A percentile compares a stretch with the other conserved stretches of the same genome.
phyloP scores from a whole-genome alignment of 2,797 vertebrate species.

The Diplodus sargus region DNA sequence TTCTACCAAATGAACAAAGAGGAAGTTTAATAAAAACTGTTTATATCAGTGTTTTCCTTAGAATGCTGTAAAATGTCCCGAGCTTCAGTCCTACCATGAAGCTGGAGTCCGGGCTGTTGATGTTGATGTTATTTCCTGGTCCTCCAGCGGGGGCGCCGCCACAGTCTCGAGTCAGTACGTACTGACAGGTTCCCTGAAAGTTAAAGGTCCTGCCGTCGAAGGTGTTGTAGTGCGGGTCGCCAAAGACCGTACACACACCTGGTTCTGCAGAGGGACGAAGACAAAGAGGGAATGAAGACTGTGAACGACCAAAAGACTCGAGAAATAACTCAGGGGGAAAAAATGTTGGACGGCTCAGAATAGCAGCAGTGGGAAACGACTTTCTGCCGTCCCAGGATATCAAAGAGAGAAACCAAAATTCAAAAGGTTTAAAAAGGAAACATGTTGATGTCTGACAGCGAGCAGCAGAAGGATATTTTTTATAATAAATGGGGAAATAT shows the following conservation, averaged over 20 bases:
- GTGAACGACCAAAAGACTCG: background rate
- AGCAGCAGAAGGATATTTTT: slow-evolving; percentile 18
- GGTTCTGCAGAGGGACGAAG: slow-evolving; percentile 87
- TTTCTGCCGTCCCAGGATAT: background rate
- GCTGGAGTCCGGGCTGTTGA: slow-evolving; percentile 78
- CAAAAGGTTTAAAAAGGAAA: slow-evolving; percentile 9
- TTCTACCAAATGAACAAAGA: background rate
- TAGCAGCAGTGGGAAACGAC: background rate
- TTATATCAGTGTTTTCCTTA: background rate
- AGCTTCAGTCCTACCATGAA: slow-evolving; percentile 84
- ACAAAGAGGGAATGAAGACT: background rate
- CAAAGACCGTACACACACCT: slow-evolving; percentile 98
- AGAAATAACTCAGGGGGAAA: background rate
- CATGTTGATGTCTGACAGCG: slow-evolving; percentile 5
- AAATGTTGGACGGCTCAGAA: background rate
- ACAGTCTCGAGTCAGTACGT: slow-evolving; percentile 95
- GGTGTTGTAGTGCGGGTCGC: slow-evolving; percentile 99
- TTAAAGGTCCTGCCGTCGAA: slow-evolving; percentile 99
- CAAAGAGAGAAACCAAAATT: background rate
- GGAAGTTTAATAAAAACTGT: background rate
- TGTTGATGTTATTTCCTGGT: slow-evolving; percentile 45
- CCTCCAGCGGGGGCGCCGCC: slow-evolving; percentile 51
- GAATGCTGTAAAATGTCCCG: background rate
- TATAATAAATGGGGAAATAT: slow-evolving; percentile 40
- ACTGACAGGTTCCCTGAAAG: slow-evolving; percentile 99